phyloP scores from a whole-genome alignment of 2,888 invertebrate genomes.

The Furcula furcula region DNA sequence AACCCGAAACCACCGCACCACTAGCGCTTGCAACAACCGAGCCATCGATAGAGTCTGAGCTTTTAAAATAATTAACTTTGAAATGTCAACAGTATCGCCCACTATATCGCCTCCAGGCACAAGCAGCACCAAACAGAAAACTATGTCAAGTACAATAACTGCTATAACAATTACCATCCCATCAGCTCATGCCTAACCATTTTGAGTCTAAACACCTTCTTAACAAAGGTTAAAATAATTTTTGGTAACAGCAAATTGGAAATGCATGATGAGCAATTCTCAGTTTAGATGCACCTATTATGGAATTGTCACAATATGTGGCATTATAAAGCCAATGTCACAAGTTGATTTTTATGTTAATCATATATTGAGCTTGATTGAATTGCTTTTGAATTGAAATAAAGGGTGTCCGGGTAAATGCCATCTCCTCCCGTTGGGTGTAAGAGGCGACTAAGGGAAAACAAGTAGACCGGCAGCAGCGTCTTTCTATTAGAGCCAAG shows the following conservation, averaged over 20 bases:
- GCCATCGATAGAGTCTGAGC: too few species aligned
- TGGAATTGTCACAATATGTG: constrained; percentile 44
- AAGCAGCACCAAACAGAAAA: constrained; percentile 43
- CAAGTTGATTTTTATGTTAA: constrained; percentile 9
- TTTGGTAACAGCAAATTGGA: constrained; percentile 6
- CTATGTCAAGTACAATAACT: constrained; percentile 52
- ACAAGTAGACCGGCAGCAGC: too few species aligned
- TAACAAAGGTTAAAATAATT: neutral
- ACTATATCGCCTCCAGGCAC: constrained; percentile 40
- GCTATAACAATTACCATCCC: constrained; percentile 8
- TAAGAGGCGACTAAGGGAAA: too few species aligned
- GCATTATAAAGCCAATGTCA: constrained; percentile 20
- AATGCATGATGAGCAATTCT: constrained; percentile 27
- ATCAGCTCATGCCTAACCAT: constrained; percentile 1
- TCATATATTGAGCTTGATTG: constrained; percentile 3
- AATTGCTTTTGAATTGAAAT: constrained; percentile 1
- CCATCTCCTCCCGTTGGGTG: too few species aligned
- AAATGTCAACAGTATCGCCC: constrained; percentile 47
- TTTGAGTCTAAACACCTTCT: neutral
- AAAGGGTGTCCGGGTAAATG: neutral
- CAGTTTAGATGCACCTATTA: constrained; percentile 34
- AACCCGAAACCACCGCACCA: too few species aligned
- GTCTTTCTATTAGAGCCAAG: too few species aligned
- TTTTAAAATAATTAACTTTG: too few species aligned
- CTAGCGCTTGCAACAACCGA: too few species aligned